Percentiles rank a stretch among this genome's conserved stretches.
Evolutionary conservation across 2,888 invertebrate species (phyloP).

Genomic region (Auanema sp.): DNA sequence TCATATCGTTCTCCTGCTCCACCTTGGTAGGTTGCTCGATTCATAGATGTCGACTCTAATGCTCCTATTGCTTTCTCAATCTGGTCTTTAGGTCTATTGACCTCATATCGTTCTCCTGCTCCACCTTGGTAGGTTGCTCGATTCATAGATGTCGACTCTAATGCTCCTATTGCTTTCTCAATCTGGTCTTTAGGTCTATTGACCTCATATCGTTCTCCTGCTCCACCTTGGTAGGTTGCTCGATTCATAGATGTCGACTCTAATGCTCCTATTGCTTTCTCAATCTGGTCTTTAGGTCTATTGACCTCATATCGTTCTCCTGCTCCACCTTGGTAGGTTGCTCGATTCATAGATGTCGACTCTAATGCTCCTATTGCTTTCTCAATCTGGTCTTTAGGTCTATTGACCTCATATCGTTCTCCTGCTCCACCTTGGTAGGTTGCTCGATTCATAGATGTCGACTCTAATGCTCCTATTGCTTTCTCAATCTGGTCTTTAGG

Average conservation of each 20-base stretch:
- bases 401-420: neutral
- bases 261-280: conserved; percentile 3
- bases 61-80: no score
- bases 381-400: conserved; percentile 11
- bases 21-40: neutral
- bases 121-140: no score
- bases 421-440: conserved; percentile 7
- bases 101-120: no score
- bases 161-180: no score
- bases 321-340: no score
- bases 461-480: no score
- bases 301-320: neutral
- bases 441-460: neutral
- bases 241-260: conserved; percentile 1
- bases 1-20: conserved; percentile 4
- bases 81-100: no score
- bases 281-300: conserved; percentile 12
- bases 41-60: no score
- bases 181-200: conserved; percentile 8
- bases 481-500: no score
- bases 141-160: no score
- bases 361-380: conserved; percentile 9
- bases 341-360: conserved; percentile 6
- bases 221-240: neutral
- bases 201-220: neutral